phyloP scores from a whole-genome alignment of 2,797 vertebrate species.

The Taenioides sp. region DNA sequence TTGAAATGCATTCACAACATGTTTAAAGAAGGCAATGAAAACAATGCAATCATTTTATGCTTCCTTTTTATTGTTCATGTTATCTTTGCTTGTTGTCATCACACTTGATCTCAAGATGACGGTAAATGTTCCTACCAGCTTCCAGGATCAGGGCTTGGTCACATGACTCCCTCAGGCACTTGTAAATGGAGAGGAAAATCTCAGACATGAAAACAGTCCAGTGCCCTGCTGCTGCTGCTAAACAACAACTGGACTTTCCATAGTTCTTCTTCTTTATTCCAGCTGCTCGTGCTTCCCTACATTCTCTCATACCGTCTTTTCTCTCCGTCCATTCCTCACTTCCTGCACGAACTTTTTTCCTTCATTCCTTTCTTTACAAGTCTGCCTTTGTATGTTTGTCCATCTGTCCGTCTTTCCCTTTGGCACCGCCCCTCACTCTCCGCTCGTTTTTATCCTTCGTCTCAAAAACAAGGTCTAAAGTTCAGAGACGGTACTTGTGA shows the following conservation, averaged over 20 bases:
- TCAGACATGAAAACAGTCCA: slow-evolving; percentile 5
- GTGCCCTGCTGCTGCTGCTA: not conserved
- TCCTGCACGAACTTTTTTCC: slow-evolving; percentile 44
- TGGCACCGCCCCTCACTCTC: slow-evolving; percentile 36
- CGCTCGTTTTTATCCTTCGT: slow-evolving; percentile 68
- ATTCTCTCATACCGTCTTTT: not conserved
- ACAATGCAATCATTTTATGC: not conserved
- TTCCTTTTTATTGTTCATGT: not conserved
- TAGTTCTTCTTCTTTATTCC: not conserved
- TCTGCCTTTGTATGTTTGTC: slow-evolving; percentile 61
- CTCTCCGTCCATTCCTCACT: slow-evolving; percentile 49
- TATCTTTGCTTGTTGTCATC: not conserved
- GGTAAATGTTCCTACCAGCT: not conserved
- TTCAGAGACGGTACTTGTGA: slow-evolving; percentile 69
- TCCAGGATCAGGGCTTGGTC: slow-evolving; percentile 7
- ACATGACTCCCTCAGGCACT: slow-evolving; percentile 16
- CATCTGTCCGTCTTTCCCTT: slow-evolving; percentile 18
- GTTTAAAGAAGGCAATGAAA: no score
- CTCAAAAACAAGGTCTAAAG: slow-evolving; percentile 77
- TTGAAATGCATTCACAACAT: no score
- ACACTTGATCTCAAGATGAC: not conserved
- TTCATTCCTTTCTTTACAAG: slow-evolving; percentile 71
- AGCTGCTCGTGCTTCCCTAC: slow-evolving; percentile 1
- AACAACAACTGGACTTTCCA: not conserved
- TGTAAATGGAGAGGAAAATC: slow-evolving; percentile 25